Conservation (phyloP, 2,888 invertebrate genomes). For the Epinotia demarniana region DNA sequence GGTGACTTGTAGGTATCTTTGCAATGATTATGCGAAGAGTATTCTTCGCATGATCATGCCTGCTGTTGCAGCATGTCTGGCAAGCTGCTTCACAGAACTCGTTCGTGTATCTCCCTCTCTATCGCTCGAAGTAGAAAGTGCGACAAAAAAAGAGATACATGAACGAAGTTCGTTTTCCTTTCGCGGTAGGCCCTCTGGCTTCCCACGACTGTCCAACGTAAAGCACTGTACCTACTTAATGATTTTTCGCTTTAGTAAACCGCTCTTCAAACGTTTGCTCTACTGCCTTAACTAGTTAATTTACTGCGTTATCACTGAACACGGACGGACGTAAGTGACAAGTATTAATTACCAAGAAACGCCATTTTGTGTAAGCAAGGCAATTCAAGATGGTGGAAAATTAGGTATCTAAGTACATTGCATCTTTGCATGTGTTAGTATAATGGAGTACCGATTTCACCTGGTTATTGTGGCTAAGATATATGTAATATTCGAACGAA, state of each 20-base stretch:
- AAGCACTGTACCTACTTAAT: no score
- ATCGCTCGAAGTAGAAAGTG: no score
- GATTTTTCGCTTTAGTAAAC: not conserved
- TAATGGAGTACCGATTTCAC: not conserved
- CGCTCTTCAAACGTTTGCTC: not conserved
- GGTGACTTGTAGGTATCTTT: no score
- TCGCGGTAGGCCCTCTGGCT: no score
- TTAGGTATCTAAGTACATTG: not conserved
- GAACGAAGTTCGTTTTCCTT: no score
- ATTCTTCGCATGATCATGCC: no score
- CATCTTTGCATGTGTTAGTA: not conserved
- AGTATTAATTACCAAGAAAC: not conserved
- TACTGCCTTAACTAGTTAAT: not conserved
- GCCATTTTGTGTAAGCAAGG: not conserved
- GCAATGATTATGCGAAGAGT: no score
- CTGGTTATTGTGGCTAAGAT: not conserved
- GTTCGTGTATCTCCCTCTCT: no score
- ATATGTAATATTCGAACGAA: not conserved
- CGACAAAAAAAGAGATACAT: no score
- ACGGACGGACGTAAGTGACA: not conserved
- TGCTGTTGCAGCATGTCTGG: no score
- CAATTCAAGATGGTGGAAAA: constrained; percentile 3
- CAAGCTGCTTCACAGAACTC: no score
- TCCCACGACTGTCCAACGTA: no score
- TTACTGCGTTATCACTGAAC: not conserved